These are phyloP conservation scores for Vesta saturnalis DNA, from an alignment of 2,888 invertebrate genomes.

Conservation along the genomic window DNA sequence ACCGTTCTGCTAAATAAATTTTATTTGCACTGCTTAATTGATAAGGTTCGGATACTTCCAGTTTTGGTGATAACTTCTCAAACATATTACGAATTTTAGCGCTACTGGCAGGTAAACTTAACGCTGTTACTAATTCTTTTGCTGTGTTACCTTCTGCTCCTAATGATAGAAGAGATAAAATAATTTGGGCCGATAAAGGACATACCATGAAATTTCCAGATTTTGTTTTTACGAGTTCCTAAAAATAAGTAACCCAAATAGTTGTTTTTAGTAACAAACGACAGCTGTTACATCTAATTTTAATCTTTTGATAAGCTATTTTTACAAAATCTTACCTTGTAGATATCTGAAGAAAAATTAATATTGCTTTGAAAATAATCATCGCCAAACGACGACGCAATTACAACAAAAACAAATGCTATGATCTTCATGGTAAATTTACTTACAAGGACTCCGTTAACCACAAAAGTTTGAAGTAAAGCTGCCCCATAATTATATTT, in stretches of 20 bases:
- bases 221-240: constrained; percentile 22
- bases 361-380: too few species aligned
- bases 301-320: neutral
- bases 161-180: constrained; percentile 51
- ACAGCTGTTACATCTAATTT: too few species aligned
- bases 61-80: neutral
- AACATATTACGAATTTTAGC: neutral
- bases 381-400: too few species aligned
- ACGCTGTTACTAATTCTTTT: constrained; percentile 41
- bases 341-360: neutral
- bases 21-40: constrained; percentile 60
- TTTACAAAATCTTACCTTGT: neutral
- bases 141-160: constrained; percentile 55
- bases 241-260: constrained; percentile 9
- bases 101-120: neutral
- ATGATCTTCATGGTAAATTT: too few species aligned
- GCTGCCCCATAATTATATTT: too few species aligned
- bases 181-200: constrained; percentile 54
- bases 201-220: constrained; percentile 52
- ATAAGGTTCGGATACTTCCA: constrained; percentile 41
- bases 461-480: too few species aligned
- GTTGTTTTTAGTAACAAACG: too few species aligned
- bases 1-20: constrained; percentile 69
- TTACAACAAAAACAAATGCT: too few species aligned
- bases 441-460: too few species aligned